Base-by-base conservation (phyloP, 2,888 invertebrate species). In the Phrixothrix hirtus region DNA sequence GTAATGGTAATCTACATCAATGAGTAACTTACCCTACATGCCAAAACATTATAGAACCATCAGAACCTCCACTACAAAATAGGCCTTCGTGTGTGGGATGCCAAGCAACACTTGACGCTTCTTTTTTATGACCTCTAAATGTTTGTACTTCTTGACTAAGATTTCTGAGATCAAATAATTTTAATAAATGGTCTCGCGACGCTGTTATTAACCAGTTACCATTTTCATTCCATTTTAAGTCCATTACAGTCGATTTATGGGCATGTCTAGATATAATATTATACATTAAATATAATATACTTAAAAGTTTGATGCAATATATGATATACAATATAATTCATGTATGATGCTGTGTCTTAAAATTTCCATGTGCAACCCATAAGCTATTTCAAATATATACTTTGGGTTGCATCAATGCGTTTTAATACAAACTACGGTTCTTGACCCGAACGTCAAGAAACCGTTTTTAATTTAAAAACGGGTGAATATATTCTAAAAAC, bases 161-260 rank as follows among this genome's bases (percentile, higher is more conserved):
- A 79, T 98, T 97, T 53, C 99, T 84, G 63, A 99, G 86, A 76
- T 99, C 99, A 79, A 99, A 99, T 47, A 99, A 77, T 76, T 99
- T 99, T 31, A 99, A 82, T 58, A 99, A 81, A 78, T 98, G 98
- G 77, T 99, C 98, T 58, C 98, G 80, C 1, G 97, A 97, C 0
- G 97, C 97, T n/a, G 97, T 97, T 44, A 98, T 87, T 42, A 99
- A 79, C 99, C 99, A 99, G 75, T 99, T 98, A 1, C 99, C 99
- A 80, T 99, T 99, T 41, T 89, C 88, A 77, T 99, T 99, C 98
- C 99, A 99, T 76, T 95, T 93, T 15, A 98, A 83, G 75, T 98
- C 96, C 96, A 98, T 98, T 9, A 99, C 99, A 16, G 99, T 98
- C 45, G 95, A 95, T 78, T 99, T 99, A 77, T 99, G 99, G 31